phyloP scores from a whole-genome alignment of 2,113 vertebrate genomes.

The Silurus asotus region DNA sequence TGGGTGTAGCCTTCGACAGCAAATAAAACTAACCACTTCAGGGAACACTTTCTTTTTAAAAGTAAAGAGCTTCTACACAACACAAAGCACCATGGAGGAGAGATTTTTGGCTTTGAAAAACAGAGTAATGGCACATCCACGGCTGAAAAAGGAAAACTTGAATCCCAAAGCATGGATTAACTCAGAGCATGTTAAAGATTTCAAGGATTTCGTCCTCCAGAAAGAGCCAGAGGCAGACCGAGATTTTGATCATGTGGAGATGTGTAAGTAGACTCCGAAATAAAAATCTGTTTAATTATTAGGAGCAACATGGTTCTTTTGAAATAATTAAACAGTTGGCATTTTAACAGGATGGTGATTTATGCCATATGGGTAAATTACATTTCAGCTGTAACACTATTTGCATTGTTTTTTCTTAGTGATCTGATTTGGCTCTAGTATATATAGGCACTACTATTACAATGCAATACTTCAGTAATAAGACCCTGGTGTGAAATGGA shows the following conservation, averaged over 20 bases:
- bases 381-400: neutral
- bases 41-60: slow-evolving; percentile 2
- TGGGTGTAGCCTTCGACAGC: slow-evolving; percentile 67
- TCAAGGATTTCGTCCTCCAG: slow-evolving; percentile 63
- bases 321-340: neutral
- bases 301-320: neutral
- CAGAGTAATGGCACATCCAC: slow-evolving; percentile 53
- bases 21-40: slow-evolving; percentile 59
- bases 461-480: neutral
- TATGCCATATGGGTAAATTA: neutral
- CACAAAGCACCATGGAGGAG: slow-evolving; percentile 65
- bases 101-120: slow-evolving; percentile 54
- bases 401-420: neutral
- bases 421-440: neutral
- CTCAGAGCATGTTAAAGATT: slow-evolving; percentile 55
- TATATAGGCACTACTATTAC: neutral
- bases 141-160: slow-evolving; percentile 60
- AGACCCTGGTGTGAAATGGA: neutral
- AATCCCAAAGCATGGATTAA: slow-evolving; percentile 67
- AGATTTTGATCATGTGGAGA: slow-evolving; percentile 69
- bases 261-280: slow-evolving; percentile 70
- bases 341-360: neutral
- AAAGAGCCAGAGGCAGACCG: slow-evolving; percentile 61
- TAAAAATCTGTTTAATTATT: neutral
- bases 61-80: slow-evolving; percentile 45